Base-by-base conservation (phyloP, 2,113 vertebrate genomes). In the Nipponia nippon region DNA sequence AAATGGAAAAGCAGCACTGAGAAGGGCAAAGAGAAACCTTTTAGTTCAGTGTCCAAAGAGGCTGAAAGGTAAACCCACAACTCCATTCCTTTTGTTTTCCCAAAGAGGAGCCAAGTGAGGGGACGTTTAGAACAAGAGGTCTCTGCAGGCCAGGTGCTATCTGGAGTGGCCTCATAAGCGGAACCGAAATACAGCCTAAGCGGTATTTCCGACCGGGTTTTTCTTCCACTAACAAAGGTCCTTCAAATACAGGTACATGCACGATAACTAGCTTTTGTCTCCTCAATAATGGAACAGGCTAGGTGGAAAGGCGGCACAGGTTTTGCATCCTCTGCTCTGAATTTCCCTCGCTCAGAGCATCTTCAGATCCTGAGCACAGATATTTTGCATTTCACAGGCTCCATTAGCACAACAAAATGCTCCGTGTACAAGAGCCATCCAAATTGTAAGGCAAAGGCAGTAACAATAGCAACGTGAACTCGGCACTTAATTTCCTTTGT, bases 201-300 rank as follows among this genome's bases (percentile, higher is more conserved):
- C 16, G 25, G 6, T 20, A 5, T 29, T 55, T 49, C 22, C 20
- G n/a, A 44, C 5, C 5, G 4, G 26, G 15, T 29, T 83, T 63
- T 87, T 18, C 30, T 53, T 79, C 91, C 34, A 1, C 52, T 7
- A 11, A 3, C 14, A 84, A 81, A 66, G 6, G 14, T 44, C 4
- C 2, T 23, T 56, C 36, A 2, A 30, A 25, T 9, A 15, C 3
- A 56, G 9, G 53, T 6, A 7, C 4, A 4, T 10, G 5, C 47
- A 56, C n/a, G 1, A 1, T 1, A 16, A 29, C 7, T 0, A 30
- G 40, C 18, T 78, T 84, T 56, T 23, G 22, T 29, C 25, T 32
- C 47, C 36, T 71, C 10, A 0, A 3, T 11, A 40, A 72, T 6
- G 2, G 47, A 73, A 20, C 8, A 19, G 4, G 23, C 21, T 22